Conservation (phyloP, 2,113 vertebrate species). For the Clarias batrachus region DNA sequence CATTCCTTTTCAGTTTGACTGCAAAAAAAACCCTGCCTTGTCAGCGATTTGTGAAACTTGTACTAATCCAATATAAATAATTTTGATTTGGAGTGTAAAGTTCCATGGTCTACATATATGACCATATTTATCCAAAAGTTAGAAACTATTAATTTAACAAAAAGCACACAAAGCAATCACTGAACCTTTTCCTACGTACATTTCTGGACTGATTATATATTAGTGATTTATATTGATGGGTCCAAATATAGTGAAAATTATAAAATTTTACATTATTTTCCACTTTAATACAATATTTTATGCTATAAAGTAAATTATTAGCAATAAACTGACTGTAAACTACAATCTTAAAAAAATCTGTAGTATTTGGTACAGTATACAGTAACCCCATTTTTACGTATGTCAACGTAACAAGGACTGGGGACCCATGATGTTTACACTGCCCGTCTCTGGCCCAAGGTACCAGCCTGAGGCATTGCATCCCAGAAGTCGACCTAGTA, state of each 20-base stretch:
- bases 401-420: background rate
- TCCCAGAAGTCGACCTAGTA: conserved; percentile 1
- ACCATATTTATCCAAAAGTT: conserved; percentile 13
- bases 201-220: background rate
- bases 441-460: conserved; percentile 33
- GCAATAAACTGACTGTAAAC: background rate
- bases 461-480: conserved; percentile 32
- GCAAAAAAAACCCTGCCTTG: background rate
- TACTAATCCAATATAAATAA: background rate
- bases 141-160: background rate
- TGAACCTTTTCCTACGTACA: background rate
- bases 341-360: background rate
- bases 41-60: background rate
- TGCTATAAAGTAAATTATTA: background rate
- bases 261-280: background rate
- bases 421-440: conserved; percentile 1
- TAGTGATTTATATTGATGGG: background rate
- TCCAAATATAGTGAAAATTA: background rate
- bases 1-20: conserved; percentile 1
- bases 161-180: background rate
- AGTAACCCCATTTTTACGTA: background rate
- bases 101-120: background rate
- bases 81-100: background rate
- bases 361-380: background rate
- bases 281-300: background rate